phyloP scores from a whole-genome alignment of 1,140 invertebrate genomes.

The Mycetomoellerius zeteki region DNA sequence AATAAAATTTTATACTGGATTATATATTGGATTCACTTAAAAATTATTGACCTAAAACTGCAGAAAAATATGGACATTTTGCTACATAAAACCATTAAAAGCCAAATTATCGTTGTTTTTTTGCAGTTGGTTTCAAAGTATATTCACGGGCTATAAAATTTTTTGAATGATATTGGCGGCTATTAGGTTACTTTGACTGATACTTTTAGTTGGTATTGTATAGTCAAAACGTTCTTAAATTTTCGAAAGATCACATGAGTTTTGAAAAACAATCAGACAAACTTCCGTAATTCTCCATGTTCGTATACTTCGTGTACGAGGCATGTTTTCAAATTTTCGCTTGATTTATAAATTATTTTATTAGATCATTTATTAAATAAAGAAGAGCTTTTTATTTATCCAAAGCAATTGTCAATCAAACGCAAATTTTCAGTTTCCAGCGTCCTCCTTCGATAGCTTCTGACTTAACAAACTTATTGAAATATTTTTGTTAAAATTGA shows the following conservation, averaged over 20 bases:
- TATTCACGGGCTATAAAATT: too few species aligned
- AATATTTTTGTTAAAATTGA: conserved; percentile 1
- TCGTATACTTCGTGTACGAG: not conserved
- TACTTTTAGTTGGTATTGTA: too few species aligned
- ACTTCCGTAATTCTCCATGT: not conserved
- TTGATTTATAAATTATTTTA: not conserved
- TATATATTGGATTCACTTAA: too few species aligned
- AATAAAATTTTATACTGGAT: too few species aligned
- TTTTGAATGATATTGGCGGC: too few species aligned
- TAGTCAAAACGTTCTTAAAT: not conserved
- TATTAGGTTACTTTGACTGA: too few species aligned
- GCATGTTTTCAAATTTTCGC: not conserved
- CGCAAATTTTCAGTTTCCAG: not conserved
- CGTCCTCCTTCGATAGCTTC: not conserved
- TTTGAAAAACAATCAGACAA: not conserved
- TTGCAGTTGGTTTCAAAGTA: too few species aligned
- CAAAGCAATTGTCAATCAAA: not conserved
- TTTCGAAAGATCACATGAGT: conserved; percentile 3
- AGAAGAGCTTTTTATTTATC: not conserved
- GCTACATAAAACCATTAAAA: too few species aligned
- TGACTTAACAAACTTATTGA: not conserved
- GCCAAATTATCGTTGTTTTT: too few species aligned
- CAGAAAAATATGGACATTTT: too few species aligned
- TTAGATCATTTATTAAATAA: not conserved
- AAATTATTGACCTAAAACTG: too few species aligned